Evolutionary conservation across 2,888 invertebrate genomes (phyloP), one percentile per base, ranked within the genome.

Genomic region (Eilema caniola): DNA sequence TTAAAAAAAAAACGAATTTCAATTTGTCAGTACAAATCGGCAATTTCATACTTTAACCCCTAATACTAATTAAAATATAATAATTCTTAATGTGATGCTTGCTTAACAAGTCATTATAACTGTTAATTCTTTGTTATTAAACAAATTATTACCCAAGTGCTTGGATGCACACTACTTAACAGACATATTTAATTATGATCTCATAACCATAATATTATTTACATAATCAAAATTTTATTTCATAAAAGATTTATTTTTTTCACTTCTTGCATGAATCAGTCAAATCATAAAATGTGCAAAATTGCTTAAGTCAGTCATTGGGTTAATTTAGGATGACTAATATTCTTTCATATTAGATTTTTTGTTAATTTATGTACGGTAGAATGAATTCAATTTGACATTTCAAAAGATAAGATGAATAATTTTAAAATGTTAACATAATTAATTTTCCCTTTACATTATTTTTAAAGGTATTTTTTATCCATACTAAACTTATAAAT

Each of bases 31-130:
- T n/a, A n/a, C n/a, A n/a, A n/a, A n/a, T n/a, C n/a, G n/a, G n/a
- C n/a, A n/a, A n/a, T n/a, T n/a, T n/a, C n/a, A n/a, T n/a, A n/a
- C n/a, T n/a, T n/a, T n/a, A n/a, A n/a, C n/a, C n/a, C n/a, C n/a
- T n/a, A n/a, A n/a, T n/a, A n/a, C n/a, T n/a, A n/a, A 74, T 77
- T 70, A 64, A n/a, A 47, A 67, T 66, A 37, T 28, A 69, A 63
- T 67, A 59, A 41, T 28, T 25, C 16, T 69, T 71, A 73, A 64
- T 74, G 23, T 57, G 25, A 66, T 66, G 14, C 63, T 72, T 72
- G 59, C 41, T 67, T 56, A 71, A 66, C 62, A 23, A 41, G 24
- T 57, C 65, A 66, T 70, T 67, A 70, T 28, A 67, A 28, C 7
- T 61, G 41, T 65, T 25, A 37, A 69, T 33, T n/a, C 4, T 61